Percentiles rank a stretch among this genome's conserved stretches.
Evolutionary conservation across 2,888 invertebrate species (phyloP).

Genomic region (Congeria kusceri): DNA sequence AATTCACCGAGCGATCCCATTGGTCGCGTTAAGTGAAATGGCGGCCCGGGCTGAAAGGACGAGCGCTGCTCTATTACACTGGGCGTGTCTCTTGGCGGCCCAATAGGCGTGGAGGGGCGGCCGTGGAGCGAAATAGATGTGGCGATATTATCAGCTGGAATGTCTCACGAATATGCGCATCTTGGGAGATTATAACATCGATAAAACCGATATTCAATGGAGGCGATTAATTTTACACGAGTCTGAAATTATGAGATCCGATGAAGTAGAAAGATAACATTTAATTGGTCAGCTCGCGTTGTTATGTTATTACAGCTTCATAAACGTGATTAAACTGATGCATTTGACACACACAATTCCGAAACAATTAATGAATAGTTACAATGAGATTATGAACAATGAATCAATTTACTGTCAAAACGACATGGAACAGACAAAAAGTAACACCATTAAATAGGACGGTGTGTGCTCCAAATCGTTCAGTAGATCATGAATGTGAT

Average conservation of each 20-base stretch:
- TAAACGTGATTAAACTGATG: too few relatives aligned
- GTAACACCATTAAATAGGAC: too few relatives aligned
- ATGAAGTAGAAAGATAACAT: conserved; percentile 9
- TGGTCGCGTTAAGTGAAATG: conserved; percentile 31
- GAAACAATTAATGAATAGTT: too few relatives aligned
- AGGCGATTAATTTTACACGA: conserved; percentile 44
- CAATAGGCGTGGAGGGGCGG: conserved; percentile 40
- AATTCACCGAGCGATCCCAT: conserved; percentile 41
- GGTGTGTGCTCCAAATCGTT: too few relatives aligned
- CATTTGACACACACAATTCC: too few relatives aligned
- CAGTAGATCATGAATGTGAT: too few relatives aligned
- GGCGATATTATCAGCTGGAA: conserved; percentile 44
- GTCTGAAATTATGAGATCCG: conserved; percentile 39
- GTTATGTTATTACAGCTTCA: too few relatives aligned
- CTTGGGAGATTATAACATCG: conserved; percentile 34
- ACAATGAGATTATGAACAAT: too few relatives aligned
- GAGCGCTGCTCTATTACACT: neutral
- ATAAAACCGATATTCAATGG: conserved; percentile 42
- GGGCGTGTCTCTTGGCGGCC: conserved; percentile 46
- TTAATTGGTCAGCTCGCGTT: too few relatives aligned
- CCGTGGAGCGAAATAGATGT: conserved; percentile 29
- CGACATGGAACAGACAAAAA: too few relatives aligned
- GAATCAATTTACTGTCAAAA: too few relatives aligned
- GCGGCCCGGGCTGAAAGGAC: neutral
- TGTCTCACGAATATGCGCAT: conserved; percentile 3